A percentile compares a stretch with the other conserved stretches of the same genome.
phyloP scores from a whole-genome alignment of 30 jellyfish, hydroid and myxozoan species.

The Chrysaora quinquecirrha region DNA sequence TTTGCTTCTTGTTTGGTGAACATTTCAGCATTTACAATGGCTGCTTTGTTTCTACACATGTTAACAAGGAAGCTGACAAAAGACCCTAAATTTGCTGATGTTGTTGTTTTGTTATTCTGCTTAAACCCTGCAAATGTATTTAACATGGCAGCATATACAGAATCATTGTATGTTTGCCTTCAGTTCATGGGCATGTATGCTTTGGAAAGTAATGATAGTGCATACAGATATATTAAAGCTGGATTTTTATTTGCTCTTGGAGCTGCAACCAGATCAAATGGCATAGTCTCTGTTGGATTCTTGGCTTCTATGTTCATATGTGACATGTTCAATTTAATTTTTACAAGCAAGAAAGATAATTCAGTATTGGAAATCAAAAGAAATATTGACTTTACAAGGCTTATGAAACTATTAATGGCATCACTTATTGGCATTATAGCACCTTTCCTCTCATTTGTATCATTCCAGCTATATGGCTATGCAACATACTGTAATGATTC shows the following conservation, averaged over 20 bases:
- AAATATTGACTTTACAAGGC: not conserved
- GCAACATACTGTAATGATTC: slow-evolving; percentile 35
- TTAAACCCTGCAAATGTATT: slow-evolving; percentile 94
- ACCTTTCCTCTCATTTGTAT: slow-evolving; percentile 24
- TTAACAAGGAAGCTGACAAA: slow-evolving; percentile 32
- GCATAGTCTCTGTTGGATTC: slow-evolving; percentile 71
- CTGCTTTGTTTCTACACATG: slow-evolving; percentile 50
- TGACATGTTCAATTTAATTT: not conserved
- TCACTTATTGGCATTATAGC: not conserved
- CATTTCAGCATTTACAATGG: slow-evolving; percentile 32
- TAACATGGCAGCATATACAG: slow-evolving; percentile 71
- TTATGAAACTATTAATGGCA: not conserved
- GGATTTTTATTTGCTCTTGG: slow-evolving; percentile 61
- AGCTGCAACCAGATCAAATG: slow-evolving; percentile 87
- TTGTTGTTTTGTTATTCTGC: slow-evolving; percentile 56
- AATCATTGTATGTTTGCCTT: slow-evolving; percentile 57
- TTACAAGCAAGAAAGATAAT: not conserved
- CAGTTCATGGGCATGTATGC: slow-evolving; percentile 63
- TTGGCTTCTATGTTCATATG: slow-evolving; percentile 6
- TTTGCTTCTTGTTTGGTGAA: slow-evolving; percentile 41
- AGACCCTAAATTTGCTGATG: slow-evolving; percentile 25
- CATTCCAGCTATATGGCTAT: slow-evolving; percentile 44
- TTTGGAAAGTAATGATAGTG: not conserved
- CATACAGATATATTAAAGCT: slow-evolving; percentile 11
- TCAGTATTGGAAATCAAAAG: not conserved